These are phyloP conservation scores for Phyllotreta striolata DNA, from an alignment of 2,888 invertebrate genomes.

Conservation along the genomic window DNA sequence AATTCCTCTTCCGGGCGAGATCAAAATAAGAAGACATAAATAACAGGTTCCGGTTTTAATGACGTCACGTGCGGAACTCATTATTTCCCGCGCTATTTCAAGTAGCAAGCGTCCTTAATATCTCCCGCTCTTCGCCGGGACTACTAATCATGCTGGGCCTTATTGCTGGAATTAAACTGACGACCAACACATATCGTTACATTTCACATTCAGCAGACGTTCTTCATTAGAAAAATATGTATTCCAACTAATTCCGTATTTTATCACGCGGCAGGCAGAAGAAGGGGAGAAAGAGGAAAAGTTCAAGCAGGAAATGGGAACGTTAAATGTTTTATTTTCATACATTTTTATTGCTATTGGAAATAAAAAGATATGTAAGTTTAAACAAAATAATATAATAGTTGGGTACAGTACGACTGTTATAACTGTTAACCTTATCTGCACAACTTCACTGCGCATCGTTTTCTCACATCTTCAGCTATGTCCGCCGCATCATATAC, in stretches of 20 bases:
- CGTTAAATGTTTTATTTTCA: too few relatives aligned
- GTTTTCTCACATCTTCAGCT: too few relatives aligned
- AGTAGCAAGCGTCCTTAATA: constrained; percentile 62
- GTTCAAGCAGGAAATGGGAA: too few relatives aligned
- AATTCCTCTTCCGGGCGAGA: constrained; percentile 59
- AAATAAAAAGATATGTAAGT: too few relatives aligned
- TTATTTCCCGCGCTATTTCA: constrained; percentile 62
- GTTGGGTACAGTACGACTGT: too few relatives aligned
- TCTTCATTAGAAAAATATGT: constrained; percentile 4
- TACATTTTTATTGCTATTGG: too few relatives aligned
- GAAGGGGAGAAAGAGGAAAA: too few relatives aligned
- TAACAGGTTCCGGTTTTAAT: constrained; percentile 63
- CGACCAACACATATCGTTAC: constrained; percentile 16
- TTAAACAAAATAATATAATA: too few relatives aligned
- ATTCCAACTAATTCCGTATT: constrained; percentile 3
- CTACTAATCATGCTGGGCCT: constrained; percentile 55
- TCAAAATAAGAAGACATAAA: constrained; percentile 62
- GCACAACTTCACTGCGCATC: too few relatives aligned
- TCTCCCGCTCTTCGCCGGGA: constrained; percentile 55
- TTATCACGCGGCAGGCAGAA: too few relatives aligned
- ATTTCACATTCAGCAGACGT: constrained; percentile 11
- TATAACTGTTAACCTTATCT: too few relatives aligned
- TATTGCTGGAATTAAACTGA: constrained; percentile 41
- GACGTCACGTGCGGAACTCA: constrained; percentile 64
- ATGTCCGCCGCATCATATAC: too few relatives aligned